phyloP scores from a whole-genome alignment of 2,797 vertebrate species.

The Sorex maritimensis region DNA sequence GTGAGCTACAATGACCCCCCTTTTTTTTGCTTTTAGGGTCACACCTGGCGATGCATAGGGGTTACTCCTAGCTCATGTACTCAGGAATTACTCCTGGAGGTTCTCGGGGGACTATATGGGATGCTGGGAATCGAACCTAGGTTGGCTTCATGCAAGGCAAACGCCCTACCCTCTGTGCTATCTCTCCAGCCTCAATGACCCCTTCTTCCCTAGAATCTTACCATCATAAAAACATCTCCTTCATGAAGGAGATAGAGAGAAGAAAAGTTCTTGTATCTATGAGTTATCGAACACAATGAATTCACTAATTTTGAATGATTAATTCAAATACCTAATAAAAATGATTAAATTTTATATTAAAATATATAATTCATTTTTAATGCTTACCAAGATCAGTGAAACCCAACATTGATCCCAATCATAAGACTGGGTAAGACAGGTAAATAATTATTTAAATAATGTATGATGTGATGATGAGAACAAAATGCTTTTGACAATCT shows the following conservation, averaged over 20 bases:
- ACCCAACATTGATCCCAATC: conserved; percentile 18
- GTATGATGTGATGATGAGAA: not conserved
- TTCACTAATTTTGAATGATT: conserved; percentile 53
- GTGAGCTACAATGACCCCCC: no score
- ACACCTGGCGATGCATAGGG: no score
- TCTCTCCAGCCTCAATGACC: not conserved
- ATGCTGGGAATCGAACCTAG: no score
- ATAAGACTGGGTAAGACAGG: conserved; percentile 41
- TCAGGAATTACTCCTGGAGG: no score
- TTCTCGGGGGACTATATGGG: no score
- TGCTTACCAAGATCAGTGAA: conserved; percentile 36
- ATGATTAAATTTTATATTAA: conserved; percentile 37
- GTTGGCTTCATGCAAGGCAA: no score
- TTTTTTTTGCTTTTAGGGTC: no score
- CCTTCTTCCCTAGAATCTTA: conserved; percentile 31
- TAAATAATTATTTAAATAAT: conserved; percentile 47
- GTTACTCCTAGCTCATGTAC: no score
- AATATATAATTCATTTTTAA: conserved; percentile 36
- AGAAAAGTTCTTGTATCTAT: conserved; percentile 19
- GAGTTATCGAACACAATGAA: conserved; percentile 8
- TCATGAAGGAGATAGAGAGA: conserved; percentile 6
- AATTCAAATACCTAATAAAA: conserved; percentile 56
- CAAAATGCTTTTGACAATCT: conserved; percentile 59
- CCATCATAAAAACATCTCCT: conserved; percentile 6
- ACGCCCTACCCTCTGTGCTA: no score